A percentile compares a stretch with the other conserved stretches of the same genome.
phyloP scores from a whole-genome alignment of 2,797 vertebrate species.

The Pteropus rufus region DNA sequence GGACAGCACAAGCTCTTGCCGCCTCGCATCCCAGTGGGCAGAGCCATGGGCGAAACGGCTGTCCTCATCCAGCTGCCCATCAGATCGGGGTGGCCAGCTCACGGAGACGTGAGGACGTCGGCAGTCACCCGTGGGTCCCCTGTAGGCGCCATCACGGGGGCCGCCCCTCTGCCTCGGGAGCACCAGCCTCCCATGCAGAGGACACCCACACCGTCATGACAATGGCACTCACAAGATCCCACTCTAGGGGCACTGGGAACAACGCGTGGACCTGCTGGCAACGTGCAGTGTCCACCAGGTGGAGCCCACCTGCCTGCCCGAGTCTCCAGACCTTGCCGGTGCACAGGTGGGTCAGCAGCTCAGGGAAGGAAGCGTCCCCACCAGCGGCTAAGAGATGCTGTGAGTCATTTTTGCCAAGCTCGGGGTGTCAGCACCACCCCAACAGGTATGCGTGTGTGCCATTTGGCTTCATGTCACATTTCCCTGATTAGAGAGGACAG shows the following conservation, averaged over 20 bases:
- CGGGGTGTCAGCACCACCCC: too few species aligned
- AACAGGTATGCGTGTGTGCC: not conserved
- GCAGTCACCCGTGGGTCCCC: not conserved
- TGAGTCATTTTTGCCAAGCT: not conserved
- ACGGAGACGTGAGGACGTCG: not conserved
- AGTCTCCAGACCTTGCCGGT: not conserved
- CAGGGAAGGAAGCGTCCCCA: not conserved
- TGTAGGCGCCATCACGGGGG: not conserved
- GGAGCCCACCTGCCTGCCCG: rapidly evolving
- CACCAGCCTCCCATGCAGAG: not conserved
- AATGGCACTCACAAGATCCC: too few species aligned
- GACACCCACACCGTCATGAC: not conserved
- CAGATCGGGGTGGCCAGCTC: not conserved
- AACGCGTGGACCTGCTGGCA: not conserved
- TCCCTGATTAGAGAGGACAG: not conserved
- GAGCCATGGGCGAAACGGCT: too few species aligned
- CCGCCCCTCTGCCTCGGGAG: too few species aligned
- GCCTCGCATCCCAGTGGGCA: too few species aligned
- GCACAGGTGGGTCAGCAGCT: not conserved
- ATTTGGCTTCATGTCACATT: not conserved
- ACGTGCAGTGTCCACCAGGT: too few species aligned
- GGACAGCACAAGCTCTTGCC: too few species aligned
- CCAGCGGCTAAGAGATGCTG: not conserved
- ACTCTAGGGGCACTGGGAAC: too few species aligned
- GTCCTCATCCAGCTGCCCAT: too few species aligned